phyloP scores from a whole-genome alignment of 2,888 invertebrate species.

The Steinernema hermaphroditum region DNA sequence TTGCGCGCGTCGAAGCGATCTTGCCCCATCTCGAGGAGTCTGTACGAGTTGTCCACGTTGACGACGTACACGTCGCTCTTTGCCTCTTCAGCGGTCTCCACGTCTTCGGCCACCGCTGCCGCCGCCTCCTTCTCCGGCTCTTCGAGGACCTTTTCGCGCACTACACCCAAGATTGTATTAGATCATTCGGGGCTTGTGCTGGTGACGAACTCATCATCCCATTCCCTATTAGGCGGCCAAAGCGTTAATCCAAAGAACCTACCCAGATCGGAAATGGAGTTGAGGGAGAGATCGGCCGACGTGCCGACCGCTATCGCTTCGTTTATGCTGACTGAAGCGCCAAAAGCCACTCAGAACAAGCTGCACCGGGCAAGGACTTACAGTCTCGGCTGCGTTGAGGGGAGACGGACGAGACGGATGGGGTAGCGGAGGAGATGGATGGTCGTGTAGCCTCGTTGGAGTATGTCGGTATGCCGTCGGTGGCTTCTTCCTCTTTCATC shows the following conservation, averaged over 20 bases:
- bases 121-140: slow-evolving; percentile 5
- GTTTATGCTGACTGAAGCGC: slow-evolving; percentile 58
- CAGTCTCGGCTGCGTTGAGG: slow-evolving; percentile 62
- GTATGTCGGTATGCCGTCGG: slow-evolving; percentile 60
- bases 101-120: not conserved
- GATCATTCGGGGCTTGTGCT: too few relatives aligned
- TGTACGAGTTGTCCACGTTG: slow-evolving; percentile 23
- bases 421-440: slow-evolving; percentile 3
- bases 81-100: slow-evolving; percentile 10
- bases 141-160: slow-evolving; percentile 5
- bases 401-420: slow-evolving; percentile 36
- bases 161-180: slow-evolving; percentile 3
- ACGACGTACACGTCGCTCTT: slow-evolving; percentile 21
- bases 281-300: slow-evolving; percentile 24
- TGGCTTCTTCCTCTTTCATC: slow-evolving; percentile 51
- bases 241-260: slow-evolving; percentile 5
- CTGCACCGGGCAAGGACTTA: slow-evolving; percentile 33
- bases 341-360: too few relatives aligned
- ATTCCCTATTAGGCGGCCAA: slow-evolving; percentile 9
- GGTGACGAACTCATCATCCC: too few relatives aligned
- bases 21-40: slow-evolving; percentile 2
- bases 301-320: slow-evolving; percentile 39
- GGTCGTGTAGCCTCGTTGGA: slow-evolving; percentile 59
- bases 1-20: slow-evolving; percentile 22
- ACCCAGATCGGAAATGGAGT: slow-evolving; percentile 13